phyloP scores from a whole-genome alignment of 2,888 invertebrate species.

The Macropis europaea region DNA sequence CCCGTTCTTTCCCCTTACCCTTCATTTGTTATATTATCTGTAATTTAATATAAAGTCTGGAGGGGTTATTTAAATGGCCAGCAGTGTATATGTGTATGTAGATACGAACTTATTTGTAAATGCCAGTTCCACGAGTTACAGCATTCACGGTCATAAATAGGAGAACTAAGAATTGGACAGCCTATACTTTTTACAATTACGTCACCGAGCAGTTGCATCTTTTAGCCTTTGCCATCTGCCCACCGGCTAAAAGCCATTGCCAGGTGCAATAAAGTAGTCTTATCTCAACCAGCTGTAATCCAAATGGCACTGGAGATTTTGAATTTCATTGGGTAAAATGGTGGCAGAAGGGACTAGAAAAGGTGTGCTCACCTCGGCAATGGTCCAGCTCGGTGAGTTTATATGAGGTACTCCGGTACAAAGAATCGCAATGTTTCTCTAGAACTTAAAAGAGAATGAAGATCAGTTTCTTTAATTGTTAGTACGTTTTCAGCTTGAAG shows the following conservation, averaged over 20 bases:
- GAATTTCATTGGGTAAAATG: constrained; percentile 60
- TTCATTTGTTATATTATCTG: too few relatives aligned
- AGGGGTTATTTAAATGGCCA: neutral
- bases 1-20: too few relatives aligned
- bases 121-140: neutral
- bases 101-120: neutral
- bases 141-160: neutral
- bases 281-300: constrained; percentile 54
- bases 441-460: neutral
- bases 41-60: too few relatives aligned
- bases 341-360: constrained; percentile 10
- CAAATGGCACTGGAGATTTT: constrained; percentile 64
- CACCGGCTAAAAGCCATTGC: constrained; percentile 56
- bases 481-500: too few relatives aligned
- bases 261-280: constrained; percentile 56
- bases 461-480: neutral
- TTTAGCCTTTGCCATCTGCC: constrained; percentile 58
- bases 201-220: constrained; percentile 16
- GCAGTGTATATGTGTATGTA: neutral
- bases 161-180: neutral
- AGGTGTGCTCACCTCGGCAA: constrained; percentile 49
- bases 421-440: constrained; percentile 1
- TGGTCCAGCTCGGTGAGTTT: constrained; percentile 40
- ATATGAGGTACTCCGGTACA: constrained; percentile 5
- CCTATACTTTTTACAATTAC: constrained; percentile 28